Evolutionary conservation across 2,888 invertebrate genomes (phyloP).

Genomic region (Netelia fuscicornis): DNA sequence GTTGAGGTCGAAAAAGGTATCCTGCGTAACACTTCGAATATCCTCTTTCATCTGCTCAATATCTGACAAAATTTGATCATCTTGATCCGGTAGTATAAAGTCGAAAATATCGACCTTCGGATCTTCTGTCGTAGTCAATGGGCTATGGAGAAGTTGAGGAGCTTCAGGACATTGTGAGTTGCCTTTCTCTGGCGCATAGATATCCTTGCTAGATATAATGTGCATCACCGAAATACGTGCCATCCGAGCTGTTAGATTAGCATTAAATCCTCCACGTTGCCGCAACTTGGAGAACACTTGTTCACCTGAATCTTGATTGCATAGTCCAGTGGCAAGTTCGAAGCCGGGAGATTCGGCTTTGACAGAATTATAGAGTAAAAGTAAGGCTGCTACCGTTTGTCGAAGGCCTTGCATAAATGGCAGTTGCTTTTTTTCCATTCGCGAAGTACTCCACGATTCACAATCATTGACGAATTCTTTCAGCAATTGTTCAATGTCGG

Average conservation of each 20-base stretch:
- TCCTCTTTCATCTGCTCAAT: slow-evolving; percentile 25
- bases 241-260: slow-evolving; percentile 47
- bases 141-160: slow-evolving; percentile 22
- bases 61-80: slow-evolving; percentile 5
- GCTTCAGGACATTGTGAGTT: slow-evolving; percentile 31
- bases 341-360: slow-evolving; percentile 26
- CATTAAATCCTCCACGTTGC: slow-evolving; percentile 68
- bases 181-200: slow-evolving; percentile 6
- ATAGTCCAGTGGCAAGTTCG: slow-evolving; percentile 46
- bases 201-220: slow-evolving; percentile 35
- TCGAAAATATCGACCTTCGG: slow-evolving; percentile 13
- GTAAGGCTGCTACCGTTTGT: slow-evolving; percentile 9
- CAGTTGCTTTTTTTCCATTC: slow-evolving; percentile 10
- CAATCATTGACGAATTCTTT: slow-evolving; percentile 25
- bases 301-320: slow-evolving; percentile 53
- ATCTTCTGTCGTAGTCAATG: slow-evolving; percentile 20
- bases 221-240: not conserved
- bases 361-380: slow-evolving; percentile 12
- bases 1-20: slow-evolving; percentile 19
- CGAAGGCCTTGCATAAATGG: slow-evolving; percentile 27
- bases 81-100: slow-evolving; percentile 6
- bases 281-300: slow-evolving; percentile 41
- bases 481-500: not conserved
- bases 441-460: slow-evolving; percentile 2
- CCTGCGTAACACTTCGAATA: slow-evolving; percentile 20